Percentiles rank a stretch among this genome's conserved stretches.
phyloP scores from a whole-genome alignment of 1,140 invertebrate genomes.

The Galendromus occidentalis region DNA sequence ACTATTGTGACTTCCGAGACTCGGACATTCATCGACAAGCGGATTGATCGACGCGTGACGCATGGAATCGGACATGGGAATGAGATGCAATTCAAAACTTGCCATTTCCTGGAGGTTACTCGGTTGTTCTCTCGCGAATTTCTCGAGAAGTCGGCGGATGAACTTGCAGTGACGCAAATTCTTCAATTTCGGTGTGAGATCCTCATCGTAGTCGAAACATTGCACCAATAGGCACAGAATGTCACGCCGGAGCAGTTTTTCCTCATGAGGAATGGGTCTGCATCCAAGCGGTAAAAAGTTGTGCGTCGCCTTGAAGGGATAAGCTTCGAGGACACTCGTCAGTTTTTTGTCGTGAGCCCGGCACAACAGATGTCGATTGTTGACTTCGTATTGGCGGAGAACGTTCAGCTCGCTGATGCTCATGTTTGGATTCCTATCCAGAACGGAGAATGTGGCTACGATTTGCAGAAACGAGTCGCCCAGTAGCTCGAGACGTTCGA shows the following conservation, averaged over 20 bases:
- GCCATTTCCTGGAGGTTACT: no score
- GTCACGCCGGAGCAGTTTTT: background rate
- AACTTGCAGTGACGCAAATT: background rate
- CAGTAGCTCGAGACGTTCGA: slow-evolving; percentile 91
- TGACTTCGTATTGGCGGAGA: background rate
- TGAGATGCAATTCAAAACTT: no score
- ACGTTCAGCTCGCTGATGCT: background rate
- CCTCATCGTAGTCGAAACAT: background rate
- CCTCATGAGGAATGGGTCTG: background rate
- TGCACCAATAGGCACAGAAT: background rate
- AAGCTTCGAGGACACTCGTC: background rate
- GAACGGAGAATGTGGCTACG: background rate
- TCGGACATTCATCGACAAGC: no score
- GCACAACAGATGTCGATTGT: background rate
- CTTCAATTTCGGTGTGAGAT: background rate
- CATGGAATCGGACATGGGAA: no score
- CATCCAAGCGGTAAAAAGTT: background rate
- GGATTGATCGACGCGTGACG: no score
- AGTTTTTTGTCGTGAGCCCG: background rate
- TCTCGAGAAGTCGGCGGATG: no score
- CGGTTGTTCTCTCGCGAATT: no score
- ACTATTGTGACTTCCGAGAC: no score
- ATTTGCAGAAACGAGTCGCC: slow-evolving; percentile 92
- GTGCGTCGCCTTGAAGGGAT: background rate
- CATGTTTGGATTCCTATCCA: background rate